Evolutionary conservation across 2,888 invertebrate genomes (phyloP), one percentile per base, ranked within the genome.

Genomic region (Pseudeuparius sepicola): DNA sequence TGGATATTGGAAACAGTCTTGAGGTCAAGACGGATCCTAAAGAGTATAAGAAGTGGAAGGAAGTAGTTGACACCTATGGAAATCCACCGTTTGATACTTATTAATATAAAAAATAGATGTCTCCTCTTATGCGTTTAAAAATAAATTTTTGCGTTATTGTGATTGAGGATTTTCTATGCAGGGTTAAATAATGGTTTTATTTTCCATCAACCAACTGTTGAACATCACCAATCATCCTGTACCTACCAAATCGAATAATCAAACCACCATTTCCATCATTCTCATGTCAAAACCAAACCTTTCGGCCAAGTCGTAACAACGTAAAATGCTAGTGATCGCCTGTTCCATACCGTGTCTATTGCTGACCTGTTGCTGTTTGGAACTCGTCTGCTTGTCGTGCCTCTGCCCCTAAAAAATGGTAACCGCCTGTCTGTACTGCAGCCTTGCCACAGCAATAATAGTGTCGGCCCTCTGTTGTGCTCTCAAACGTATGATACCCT

Each of bases 401-500:
- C 11, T 34, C 10, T 34, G 36, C 23, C 9, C 11, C 24, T 35
- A n/a, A 27, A 4, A 24, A 15, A 29, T 12, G 10, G 42, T 30
- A 29, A 44, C 43, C 43, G 32, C 45, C 36, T 45, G 42, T 13
- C 9, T 46, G 6, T 46, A 46, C 37, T 20, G 20, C n/a, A 48
- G 47, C 37, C 31, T 52, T 6, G 48, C 43, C 4, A 48, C 49
- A 9, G 49, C 51, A 16, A 34, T 49, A 29, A 11, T 49, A 12
- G 48, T 52, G 18, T 43, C 44, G 14, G 45, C 43, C 3, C 24
- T 50, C 15, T 50, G 49, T 37, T 52, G 51, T 34, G 43, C 40
- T n/a, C 28, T 44, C 5, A 46, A 37, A 39, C 43, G 50, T 28
- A 32, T 49, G 4, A 36, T 35, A 10, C 51, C 51, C 27, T 47